Percentiles rank a stretch among this genome's conserved stretches.
Evolutionary conservation across 2,888 invertebrate species (phyloP).

Genomic region (Drosophila ezoana): DNA sequence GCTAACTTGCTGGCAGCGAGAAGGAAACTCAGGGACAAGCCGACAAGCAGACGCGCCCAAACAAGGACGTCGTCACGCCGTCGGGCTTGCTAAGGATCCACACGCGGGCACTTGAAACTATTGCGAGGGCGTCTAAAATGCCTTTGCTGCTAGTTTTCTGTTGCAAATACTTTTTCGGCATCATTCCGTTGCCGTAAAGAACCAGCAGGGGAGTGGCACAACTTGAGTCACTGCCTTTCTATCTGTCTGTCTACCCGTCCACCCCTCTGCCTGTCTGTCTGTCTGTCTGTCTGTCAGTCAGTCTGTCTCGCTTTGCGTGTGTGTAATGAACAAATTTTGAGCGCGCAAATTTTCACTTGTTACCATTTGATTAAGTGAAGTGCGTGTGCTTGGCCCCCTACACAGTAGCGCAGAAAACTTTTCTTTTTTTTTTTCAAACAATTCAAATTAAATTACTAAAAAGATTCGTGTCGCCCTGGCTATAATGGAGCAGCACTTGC

Average conservation of each 20-base stretch:
- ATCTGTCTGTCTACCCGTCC: slow-evolving; percentile 1
- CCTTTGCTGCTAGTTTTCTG: slow-evolving; percentile 53
- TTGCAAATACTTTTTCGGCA: slow-evolving; percentile 49
- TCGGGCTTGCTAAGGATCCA: slow-evolving; percentile 38
- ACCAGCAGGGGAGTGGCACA: slow-evolving; percentile 4
- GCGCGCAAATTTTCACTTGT: slow-evolving; percentile 53
- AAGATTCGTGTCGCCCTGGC: slow-evolving; percentile 1
- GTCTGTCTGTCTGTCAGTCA: slow-evolving; percentile 4
- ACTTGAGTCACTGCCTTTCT: slow-evolving; percentile 19
- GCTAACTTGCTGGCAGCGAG: slow-evolving; percentile 13
- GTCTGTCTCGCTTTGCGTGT: slow-evolving; percentile 20
- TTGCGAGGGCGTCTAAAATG: slow-evolving; percentile 55
- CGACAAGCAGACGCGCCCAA: slow-evolving; percentile 37
- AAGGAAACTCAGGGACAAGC: slow-evolving; percentile 23
- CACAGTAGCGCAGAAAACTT: not conserved
- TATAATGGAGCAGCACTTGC: slow-evolving; percentile 10
- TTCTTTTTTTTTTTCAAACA: slow-evolving; percentile 9
- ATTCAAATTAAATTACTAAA: slow-evolving; percentile 43
- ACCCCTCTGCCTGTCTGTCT: slow-evolving; percentile 4
- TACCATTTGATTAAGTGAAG: slow-evolving; percentile 64
- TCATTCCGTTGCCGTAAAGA: slow-evolving; percentile 16
- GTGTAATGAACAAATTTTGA: slow-evolving; percentile 60
- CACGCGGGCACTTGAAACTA: slow-evolving; percentile 57
- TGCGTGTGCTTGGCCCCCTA: slow-evolving; percentile 20
- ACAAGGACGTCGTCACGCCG: slow-evolving; percentile 56